Conservation (phyloP, 2,888 invertebrate species). For the Heliconius erato region DNA sequence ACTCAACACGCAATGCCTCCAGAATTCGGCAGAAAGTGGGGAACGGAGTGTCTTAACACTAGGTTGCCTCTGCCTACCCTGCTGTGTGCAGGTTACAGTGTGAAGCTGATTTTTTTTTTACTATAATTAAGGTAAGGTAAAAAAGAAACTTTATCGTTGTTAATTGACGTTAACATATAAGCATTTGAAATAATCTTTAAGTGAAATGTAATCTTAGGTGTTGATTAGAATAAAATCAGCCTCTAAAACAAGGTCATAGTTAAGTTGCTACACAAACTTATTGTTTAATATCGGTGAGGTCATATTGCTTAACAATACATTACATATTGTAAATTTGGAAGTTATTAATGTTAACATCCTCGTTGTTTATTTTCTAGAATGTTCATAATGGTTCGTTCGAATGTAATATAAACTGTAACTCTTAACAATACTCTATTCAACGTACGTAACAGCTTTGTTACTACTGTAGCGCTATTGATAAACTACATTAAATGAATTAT, state of each 20-base stretch:
- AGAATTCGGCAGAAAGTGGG: no score
- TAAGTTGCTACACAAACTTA: constrained; percentile 38
- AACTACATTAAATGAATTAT: no score
- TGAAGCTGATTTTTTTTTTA: no score
- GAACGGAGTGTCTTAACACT: no score
- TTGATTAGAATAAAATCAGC: constrained; percentile 19
- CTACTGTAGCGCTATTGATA: not conserved
- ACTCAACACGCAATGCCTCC: no score
- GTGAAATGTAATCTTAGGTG: not conserved
- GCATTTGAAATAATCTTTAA: not conserved
- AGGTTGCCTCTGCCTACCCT: no score
- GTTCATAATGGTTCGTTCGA: not conserved
- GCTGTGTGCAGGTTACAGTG: no score
- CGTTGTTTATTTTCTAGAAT: constrained; percentile 16
- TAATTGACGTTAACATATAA: not conserved
- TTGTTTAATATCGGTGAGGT: constrained; percentile 37
- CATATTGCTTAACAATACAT: constrained; percentile 34
- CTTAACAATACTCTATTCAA: not conserved
- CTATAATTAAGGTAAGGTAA: not conserved
- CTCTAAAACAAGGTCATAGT: constrained; percentile 37
- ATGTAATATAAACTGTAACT: not conserved
- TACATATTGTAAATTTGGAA: constrained; percentile 21
- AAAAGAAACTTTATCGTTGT: not conserved
- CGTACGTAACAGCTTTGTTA: not conserved
- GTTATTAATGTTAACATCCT: constrained; percentile 3